A percentile compares a stretch with the other conserved stretches of the same genome.
These are phyloP conservation scores for Mesocentrotus franciscanus DNA, from an alignment of 53 echinoderm and acorn worm genomes.

Conservation along the genomic window DNA sequence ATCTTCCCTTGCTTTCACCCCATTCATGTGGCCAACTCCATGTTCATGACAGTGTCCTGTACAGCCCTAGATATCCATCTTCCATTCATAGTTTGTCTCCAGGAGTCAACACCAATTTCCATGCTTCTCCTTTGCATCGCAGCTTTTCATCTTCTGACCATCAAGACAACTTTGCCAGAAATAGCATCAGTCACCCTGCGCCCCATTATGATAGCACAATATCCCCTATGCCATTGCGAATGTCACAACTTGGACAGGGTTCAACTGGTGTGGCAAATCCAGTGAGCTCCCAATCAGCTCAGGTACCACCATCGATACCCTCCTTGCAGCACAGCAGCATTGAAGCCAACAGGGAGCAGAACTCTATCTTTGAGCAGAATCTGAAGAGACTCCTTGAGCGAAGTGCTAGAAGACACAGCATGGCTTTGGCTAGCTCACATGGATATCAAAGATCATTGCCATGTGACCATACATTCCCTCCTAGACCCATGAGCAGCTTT, in stretches of 20 bases:
- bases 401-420: slow-evolving; percentile 56
- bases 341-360: slow-evolving; percentile 61
- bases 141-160: slow-evolving; percentile 74
- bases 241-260: slow-evolving; percentile 48
- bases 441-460: slow-evolving; percentile 34
- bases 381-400: slow-evolving; percentile 53
- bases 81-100: slow-evolving; percentile 78
- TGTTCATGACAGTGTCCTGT: slow-evolving; percentile 88
- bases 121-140: slow-evolving; percentile 65
- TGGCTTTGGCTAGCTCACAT: slow-evolving; percentile 33
- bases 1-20: slow-evolving; percentile 89
- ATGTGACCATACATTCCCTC: slow-evolving; percentile 51
- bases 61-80: slow-evolving; percentile 87
- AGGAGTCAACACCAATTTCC: slow-evolving; percentile 39
- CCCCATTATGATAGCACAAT: slow-evolving; percentile 27
- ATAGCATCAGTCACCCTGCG: slow-evolving; percentile 26
- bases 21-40: slow-evolving; percentile 87
- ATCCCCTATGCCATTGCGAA: slow-evolving; percentile 15
- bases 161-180: slow-evolving; percentile 75
- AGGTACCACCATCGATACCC: slow-evolving; percentile 23
- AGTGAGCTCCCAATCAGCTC: slow-evolving; percentile 15
- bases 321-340: slow-evolving; percentile 64
- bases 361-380: slow-evolving; percentile 59
- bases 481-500: slow-evolving; percentile 5
- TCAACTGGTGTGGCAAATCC: neutral